Base-by-base conservation (phyloP, 1,140 invertebrate genomes). In the Papilio polyxenes region DNA sequence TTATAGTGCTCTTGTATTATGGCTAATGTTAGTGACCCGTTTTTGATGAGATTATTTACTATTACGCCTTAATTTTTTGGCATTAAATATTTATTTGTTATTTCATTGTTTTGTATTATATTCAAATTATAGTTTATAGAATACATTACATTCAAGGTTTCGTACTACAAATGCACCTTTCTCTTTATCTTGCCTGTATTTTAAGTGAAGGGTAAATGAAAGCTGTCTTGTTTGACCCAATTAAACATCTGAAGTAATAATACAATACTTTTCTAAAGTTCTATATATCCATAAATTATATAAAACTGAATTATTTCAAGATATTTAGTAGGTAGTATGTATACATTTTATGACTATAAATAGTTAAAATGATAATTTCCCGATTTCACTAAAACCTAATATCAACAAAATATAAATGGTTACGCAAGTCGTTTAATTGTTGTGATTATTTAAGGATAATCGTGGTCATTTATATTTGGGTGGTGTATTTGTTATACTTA, bases 1-100 rank as follows among this genome's bases (percentile, higher is more conserved):
- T 86, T 87, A 86, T 78, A 74, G 69, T 77, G 44, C 44, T 80
- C 40, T 82, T 86, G 82, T 83, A 80, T 81, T 74, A 81, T 80
- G 82, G 72, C 80, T 80, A 69, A 65, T 84, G 75, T 53, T 65
- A 48, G 62, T 81, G 79, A 75, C 69, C 82, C 65, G 69, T 81
- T 83, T 78, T 80, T 51, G 69, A 44, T 37, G 17, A 65, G 53
- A 31, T 44, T 15, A 80, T 75, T 69, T 31, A 31, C 74, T 77
- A 75, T 56, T 37, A 81, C 31, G 13, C 53, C 69, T 77, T 31
- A 72, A 37, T 40, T 69, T 15, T 72, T 31, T 20, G 20, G 56
- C 56, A 59, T 59, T 20, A n/a, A 20, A 9, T 17, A 59, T 59
- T 20, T 59, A 59, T 59, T 17, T 59, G 17, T 59, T 15, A 53